phyloP scores from a whole-genome alignment of 2,888 invertebrate genomes.

The Heteromyza rotundicornis region DNA sequence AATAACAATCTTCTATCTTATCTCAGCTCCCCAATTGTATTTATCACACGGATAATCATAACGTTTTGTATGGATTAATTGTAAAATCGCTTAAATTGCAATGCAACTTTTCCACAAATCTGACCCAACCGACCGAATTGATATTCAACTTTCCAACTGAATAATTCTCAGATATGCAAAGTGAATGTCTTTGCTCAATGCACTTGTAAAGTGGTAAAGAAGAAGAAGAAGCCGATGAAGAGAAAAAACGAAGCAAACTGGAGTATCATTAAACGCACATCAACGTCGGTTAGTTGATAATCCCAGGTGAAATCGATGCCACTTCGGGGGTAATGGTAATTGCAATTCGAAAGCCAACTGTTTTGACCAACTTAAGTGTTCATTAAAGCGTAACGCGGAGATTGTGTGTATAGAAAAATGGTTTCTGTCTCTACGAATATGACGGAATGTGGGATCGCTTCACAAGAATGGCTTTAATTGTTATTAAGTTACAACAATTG shows the following conservation, averaged over 20 bases:
- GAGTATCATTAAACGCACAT: conserved; percentile 15
- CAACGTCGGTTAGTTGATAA: conserved; percentile 13
- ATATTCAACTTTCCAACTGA: conserved; percentile 11
- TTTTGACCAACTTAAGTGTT: conserved; percentile 59
- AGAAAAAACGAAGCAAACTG: background rate
- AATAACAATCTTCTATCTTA: too few relatives aligned
- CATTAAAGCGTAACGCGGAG: conserved; percentile 58
- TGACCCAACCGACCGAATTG: too few relatives aligned
- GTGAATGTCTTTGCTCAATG: conserved; percentile 8
- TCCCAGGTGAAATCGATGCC: conserved; percentile 11
- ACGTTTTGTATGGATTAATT: too few relatives aligned
- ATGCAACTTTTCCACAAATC: too few relatives aligned
- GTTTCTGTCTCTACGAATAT: background rate
- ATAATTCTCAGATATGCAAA: conserved; percentile 10
- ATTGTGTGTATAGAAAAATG: conserved; percentile 39
- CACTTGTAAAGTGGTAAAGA: background rate
- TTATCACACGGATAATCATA: too few relatives aligned
- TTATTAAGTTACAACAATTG: conserved; percentile 48
- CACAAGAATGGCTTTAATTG: conserved; percentile 47
- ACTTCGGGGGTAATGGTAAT: background rate
- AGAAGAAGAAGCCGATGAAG: background rate
- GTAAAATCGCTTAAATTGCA: too few relatives aligned
- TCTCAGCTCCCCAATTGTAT: too few relatives aligned
- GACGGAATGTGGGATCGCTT: background rate
- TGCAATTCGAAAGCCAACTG: conserved; percentile 5